phyloP scores from a whole-genome alignment of 2,888 invertebrate species.

The Torymus auratus region DNA sequence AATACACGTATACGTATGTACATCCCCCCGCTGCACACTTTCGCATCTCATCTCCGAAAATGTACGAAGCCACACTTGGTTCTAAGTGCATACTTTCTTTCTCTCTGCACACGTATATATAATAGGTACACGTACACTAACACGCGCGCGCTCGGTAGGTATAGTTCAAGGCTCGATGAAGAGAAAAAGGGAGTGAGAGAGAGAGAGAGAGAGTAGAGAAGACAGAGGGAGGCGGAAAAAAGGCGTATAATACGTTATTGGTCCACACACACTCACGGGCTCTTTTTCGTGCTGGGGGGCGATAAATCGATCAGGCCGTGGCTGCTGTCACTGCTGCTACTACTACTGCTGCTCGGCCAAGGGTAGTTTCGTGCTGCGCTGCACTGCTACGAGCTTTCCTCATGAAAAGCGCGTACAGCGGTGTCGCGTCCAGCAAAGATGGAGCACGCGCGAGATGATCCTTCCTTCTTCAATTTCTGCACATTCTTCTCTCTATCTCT shows the following conservation, averaged over 20 bases:
- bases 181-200: neutral
- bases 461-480: constrained; percentile 10
- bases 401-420: constrained; percentile 59
- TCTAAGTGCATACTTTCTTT: too few relatives aligned
- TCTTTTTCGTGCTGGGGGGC: neutral
- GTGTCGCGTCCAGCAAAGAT: neutral
- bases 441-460: too few relatives aligned
- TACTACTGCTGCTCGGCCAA: neutral
- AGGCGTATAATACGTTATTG: neutral
- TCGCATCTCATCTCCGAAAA: too few relatives aligned
- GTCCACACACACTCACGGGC: constrained; percentile 21
- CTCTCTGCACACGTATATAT: too few relatives aligned
- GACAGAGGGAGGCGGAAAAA: neutral
- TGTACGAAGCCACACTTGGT: too few relatives aligned
- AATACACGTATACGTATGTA: too few relatives aligned
- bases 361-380: constrained; percentile 52
- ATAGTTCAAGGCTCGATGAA: neutral
- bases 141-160: too few relatives aligned
- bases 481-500: neutral
- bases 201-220: too few relatives aligned
- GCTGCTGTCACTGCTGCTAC: too few relatives aligned
- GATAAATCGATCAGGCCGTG: constrained; percentile 35
- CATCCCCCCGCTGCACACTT: too few relatives aligned
- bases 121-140: too few relatives aligned
- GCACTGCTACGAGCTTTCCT: constrained; percentile 64